A percentile compares a stretch with the other conserved stretches of the same genome.
These are phyloP conservation scores for Dryobotodes eremita DNA, from an alignment of 2,888 invertebrate genomes.

Conservation along the genomic window DNA sequence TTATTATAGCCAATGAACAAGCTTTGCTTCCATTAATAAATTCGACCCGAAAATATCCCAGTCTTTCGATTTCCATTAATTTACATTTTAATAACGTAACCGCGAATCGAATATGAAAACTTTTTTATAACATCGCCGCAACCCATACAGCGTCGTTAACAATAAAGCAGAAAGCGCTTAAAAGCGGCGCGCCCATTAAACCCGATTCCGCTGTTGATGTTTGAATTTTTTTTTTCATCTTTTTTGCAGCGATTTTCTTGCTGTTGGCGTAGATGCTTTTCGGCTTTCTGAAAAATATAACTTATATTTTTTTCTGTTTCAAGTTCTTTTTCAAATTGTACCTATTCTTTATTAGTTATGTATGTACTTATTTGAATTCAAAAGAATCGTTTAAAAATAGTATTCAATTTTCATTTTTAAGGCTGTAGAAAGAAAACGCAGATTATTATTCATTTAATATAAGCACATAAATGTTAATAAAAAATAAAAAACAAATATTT, in stretches of 20 bases:
- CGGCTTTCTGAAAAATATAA: background rate
- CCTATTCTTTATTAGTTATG: background rate
- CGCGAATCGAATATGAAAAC: slow-evolving; percentile 11
- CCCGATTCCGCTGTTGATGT: slow-evolving; percentile 43
- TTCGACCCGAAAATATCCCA: background rate
- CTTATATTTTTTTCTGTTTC: background rate
- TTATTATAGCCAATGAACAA: background rate
- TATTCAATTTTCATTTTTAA: background rate
- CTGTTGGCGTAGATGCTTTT: slow-evolving; percentile 27
- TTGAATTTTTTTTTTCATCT: slow-evolving; percentile 9
- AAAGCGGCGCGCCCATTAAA: slow-evolving; percentile 42
- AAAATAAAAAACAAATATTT: too few relatives aligned
- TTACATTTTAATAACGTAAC: slow-evolving; percentile 8
- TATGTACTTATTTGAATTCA: background rate
- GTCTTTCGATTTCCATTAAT: slow-evolving; percentile 4
- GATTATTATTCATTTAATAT: too few relatives aligned
- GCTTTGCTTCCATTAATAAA: background rate
- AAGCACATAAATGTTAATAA: too few relatives aligned
- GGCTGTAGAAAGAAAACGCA: background rate
- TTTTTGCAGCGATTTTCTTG: slow-evolving; percentile 25
- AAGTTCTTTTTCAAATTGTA: background rate
- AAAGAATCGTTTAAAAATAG: too few relatives aligned
- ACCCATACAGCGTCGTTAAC: slow-evolving; percentile 41
- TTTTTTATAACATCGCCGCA: slow-evolving; percentile 13
- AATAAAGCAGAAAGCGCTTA: slow-evolving; percentile 53